These are phyloP conservation scores for Donacobius atricapilla DNA, from an alignment of 2,113 vertebrate species.

Conservation along the genomic window DNA sequence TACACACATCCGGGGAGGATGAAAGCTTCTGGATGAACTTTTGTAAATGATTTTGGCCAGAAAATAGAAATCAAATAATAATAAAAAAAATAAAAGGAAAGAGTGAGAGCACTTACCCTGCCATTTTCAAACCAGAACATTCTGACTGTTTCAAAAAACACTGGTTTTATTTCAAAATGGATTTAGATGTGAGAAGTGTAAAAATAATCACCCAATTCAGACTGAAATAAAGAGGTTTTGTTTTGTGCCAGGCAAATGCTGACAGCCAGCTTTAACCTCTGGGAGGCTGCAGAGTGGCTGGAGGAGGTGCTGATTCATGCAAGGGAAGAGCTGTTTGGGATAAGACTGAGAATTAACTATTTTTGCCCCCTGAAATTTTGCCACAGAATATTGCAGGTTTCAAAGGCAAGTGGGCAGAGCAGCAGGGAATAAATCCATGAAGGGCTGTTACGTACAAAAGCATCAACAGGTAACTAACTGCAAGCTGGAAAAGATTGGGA, in stretches of 20 bases:
- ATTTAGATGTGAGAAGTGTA: neutral
- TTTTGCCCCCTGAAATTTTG: conserved; percentile 1
- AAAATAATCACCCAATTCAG: neutral
- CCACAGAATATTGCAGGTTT: neutral
- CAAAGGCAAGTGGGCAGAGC: neutral
- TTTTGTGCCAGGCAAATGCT: neutral
- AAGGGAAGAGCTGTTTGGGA: neutral
- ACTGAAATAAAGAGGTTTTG: conserved; percentile 10
- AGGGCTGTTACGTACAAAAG: neutral
- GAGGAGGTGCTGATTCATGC: neutral
- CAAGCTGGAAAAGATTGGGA: neutral
- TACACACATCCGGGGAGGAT: neutral
- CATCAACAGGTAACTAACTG: neutral
- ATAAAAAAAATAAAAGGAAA: neutral
- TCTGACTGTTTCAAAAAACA: neutral
- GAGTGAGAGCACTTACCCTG: neutral
- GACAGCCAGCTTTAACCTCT: neutral
- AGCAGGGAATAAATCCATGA: neutral
- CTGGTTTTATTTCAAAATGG: neutral
- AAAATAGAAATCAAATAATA: neutral
- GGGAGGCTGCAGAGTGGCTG: neutral
- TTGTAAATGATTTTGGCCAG: neutral
- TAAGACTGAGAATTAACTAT: neutral
- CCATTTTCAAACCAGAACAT: neutral
- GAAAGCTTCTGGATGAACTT: neutral